Percentiles rank a stretch among this genome's conserved stretches.
phyloP scores from a whole-genome alignment of 2,113 vertebrate species.

The Leptosomus discolor region DNA sequence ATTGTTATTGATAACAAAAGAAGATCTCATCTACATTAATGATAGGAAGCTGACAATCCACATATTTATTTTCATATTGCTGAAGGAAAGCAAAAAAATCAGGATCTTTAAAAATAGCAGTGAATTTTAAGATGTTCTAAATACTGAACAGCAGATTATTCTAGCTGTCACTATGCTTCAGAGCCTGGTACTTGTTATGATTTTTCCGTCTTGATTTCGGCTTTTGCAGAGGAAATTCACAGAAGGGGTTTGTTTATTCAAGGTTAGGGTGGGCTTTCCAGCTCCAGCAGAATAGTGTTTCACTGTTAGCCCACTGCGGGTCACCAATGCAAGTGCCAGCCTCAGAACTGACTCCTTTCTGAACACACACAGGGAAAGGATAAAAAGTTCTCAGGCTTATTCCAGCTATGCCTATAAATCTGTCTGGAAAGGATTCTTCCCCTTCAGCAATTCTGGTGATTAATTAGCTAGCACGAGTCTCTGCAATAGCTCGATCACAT shows the following conservation, averaged over 20 bases:
- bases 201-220: not conserved
- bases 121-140: not conserved
- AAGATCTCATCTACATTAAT: not conserved
- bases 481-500: conserved; percentile 23
- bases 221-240: not conserved
- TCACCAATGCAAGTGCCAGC: not conserved
- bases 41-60: not conserved
- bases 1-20: not conserved
- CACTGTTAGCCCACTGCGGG: not conserved
- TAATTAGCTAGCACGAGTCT: not conserved
- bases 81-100: not conserved
- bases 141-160: not conserved
- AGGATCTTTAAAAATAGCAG: not conserved
- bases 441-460: conserved; percentile 10
- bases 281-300: not conserved
- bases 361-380: not conserved
- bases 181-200: not conserved
- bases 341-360: not conserved
- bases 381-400: not conserved
- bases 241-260: not conserved
- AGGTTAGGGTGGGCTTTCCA: not conserved
- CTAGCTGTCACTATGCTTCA: not conserved
- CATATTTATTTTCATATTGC: not conserved
- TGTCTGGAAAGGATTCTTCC: conserved; percentile 1
- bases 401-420: not conserved